A percentile compares a stretch with the other conserved stretches of the same genome.
Conservation (phyloP, 2,113 vertebrate genomes). For the Vimba vimba region DNA sequence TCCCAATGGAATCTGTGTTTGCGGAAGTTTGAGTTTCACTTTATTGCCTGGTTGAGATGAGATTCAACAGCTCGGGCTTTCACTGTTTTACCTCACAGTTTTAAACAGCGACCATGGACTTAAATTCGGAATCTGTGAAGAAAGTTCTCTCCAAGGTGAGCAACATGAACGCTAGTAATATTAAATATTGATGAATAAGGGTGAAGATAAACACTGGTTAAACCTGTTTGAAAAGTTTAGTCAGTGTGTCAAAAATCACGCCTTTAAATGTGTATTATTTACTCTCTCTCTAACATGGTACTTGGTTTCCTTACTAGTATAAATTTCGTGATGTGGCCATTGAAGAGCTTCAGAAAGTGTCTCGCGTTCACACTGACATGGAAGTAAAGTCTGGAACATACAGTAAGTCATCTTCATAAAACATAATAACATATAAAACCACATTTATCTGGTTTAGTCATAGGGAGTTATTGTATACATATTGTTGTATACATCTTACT, state of each 20-base stretch:
- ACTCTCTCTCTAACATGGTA: neutral
- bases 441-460: no score
- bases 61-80: neutral
- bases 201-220: neutral
- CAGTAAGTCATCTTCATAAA: slow-evolving; percentile 67
- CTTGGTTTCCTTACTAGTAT: slow-evolving; percentile 67
- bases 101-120: slow-evolving; percentile 67
- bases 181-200: neutral
- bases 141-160: slow-evolving; percentile 74
- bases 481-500: neutral
- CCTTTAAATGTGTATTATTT: neutral
- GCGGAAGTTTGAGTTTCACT: slow-evolving; percentile 53
- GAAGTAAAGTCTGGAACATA: slow-evolving; percentile 65
- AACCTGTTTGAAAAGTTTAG: neutral
- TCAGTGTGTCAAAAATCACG: neutral
- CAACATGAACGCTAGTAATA: neutral
- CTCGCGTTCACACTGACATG: slow-evolving; percentile 65
- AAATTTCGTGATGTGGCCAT: slow-evolving; percentile 78
- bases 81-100: no score
- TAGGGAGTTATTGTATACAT: no score
- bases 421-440: no score
- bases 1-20: slow-evolving; percentile 9
- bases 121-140: slow-evolving; percentile 67
- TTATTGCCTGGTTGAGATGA: neutral
- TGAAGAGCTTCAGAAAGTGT: slow-evolving; percentile 75